Conservation (phyloP, 1,140 invertebrate genomes). For the Caerostris extrusa region DNA sequence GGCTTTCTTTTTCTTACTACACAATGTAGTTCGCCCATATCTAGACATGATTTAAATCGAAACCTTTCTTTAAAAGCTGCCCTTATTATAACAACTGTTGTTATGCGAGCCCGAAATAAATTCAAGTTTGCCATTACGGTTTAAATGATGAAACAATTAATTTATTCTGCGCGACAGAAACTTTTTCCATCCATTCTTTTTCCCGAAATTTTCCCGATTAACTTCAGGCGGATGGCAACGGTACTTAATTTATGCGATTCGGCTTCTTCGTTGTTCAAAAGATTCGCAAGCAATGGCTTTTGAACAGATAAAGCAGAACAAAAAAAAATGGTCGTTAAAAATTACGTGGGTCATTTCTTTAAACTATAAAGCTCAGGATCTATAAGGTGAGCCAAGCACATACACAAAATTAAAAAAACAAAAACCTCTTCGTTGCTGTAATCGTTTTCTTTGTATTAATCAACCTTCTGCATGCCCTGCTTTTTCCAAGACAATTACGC, state of each 20-base stretch:
- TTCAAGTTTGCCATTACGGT: neutral
- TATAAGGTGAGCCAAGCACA: neutral
- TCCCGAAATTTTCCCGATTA: neutral
- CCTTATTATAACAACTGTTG: neutral
- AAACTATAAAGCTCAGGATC: slow-evolving; percentile 6
- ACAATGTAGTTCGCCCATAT: too few species aligned
- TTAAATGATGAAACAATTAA: slow-evolving; percentile 48
- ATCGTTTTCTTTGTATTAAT: slow-evolving; percentile 59
- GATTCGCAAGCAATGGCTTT: slow-evolving; percentile 27
- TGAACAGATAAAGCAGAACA: neutral
- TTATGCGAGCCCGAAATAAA: neutral
- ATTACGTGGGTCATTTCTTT: slow-evolving; percentile 54
- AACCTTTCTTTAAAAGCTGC: neutral
- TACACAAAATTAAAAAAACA: neutral
- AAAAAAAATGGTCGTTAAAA: slow-evolving; percentile 62
- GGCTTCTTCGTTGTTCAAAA: neutral
- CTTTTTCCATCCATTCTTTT: neutral
- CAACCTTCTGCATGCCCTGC: neutral
- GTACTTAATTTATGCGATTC: slow-evolving; percentile 42
- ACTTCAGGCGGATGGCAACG: neutral
- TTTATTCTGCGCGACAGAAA: neutral
- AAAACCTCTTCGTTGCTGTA: neutral
- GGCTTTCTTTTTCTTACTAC: too few species aligned
- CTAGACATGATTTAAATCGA: neutral
- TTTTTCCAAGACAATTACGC: slow-evolving; percentile 47